These are phyloP conservation scores for Bedellia somnulentella DNA, from an alignment of 2,888 invertebrate species.

Conservation along the genomic window DNA sequence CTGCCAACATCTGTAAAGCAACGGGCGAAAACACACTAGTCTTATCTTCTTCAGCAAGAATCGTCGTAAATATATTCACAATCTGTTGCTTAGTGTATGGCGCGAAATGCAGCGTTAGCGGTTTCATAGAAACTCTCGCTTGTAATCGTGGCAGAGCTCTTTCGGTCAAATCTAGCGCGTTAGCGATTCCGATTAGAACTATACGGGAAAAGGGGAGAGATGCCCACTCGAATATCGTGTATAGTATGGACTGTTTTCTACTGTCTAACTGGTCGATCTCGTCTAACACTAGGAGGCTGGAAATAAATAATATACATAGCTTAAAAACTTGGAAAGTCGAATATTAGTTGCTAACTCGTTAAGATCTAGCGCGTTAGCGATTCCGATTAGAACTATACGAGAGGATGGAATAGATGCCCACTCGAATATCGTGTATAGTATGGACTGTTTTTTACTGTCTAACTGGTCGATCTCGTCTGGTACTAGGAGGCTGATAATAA, in stretches of 20 bases:
- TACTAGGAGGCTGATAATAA: constrained; percentile 70
- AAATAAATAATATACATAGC: too few relatives aligned
- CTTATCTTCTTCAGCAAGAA: constrained; percentile 72
- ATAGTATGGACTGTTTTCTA: constrained; percentile 81
- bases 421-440: constrained; percentile 91
- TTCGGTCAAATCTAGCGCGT: constrained; percentile 93
- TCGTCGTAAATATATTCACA: constrained; percentile 77
- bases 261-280: constrained; percentile 94
- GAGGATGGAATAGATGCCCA: constrained; percentile 78
- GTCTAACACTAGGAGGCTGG: constrained; percentile 82
- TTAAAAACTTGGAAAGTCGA: too few relatives aligned
- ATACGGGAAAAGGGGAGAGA: constrained; percentile 67
- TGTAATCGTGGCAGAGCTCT: constrained; percentile 85
- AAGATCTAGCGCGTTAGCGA: constrained; percentile 94
- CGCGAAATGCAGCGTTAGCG: constrained; percentile 82
- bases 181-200: constrained; percentile 89
- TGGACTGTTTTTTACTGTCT: constrained; percentile 78
- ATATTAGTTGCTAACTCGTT: constrained; percentile 91
- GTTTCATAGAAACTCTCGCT: constrained; percentile 71
- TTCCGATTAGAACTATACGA: constrained; percentile 80
- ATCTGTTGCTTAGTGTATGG: constrained; percentile 93
- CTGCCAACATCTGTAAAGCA: constrained; percentile 90
- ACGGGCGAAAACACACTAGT: constrained; percentile 74
- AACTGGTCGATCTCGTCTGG: constrained; percentile 96
- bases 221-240: constrained; percentile 94